phyloP scores from a whole-genome alignment of 2,888 invertebrate species.

The Entomobrya proxima region DNA sequence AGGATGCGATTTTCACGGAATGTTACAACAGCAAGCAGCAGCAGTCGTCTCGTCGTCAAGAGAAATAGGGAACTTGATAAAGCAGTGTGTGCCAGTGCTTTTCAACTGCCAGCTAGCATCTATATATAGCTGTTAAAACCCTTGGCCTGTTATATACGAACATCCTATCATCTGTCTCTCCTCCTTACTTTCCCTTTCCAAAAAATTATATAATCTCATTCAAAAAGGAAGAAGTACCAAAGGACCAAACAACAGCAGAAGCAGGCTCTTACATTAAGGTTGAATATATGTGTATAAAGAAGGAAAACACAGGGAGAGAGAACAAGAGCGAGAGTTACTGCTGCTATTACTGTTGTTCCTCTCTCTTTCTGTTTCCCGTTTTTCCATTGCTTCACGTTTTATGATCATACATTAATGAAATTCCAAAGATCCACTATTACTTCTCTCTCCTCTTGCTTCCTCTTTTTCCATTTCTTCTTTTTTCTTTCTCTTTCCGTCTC shows the following conservation, averaged over 20 bases:
- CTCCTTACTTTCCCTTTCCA: conserved; percentile 15
- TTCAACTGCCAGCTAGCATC: background rate
- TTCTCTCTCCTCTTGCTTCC: conserved; percentile 21
- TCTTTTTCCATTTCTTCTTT: background rate
- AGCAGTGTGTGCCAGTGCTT: background rate
- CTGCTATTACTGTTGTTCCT: conserved; percentile 30
- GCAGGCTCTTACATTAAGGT: background rate
- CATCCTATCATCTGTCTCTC: conserved; percentile 7
- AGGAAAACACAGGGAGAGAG: background rate
- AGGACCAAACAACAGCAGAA: background rate
- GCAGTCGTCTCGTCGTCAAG: background rate
- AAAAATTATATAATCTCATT: conserved; percentile 32
- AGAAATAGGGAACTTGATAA: conserved; percentile 21
- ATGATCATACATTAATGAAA: conserved; percentile 69
- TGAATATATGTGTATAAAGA: conserved; percentile 4
- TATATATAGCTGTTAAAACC: background rate
- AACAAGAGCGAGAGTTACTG: conserved; percentile 21
- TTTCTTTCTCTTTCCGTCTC: conserved; percentile 4
- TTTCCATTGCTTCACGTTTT: conserved; percentile 59
- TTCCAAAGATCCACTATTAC: conserved; percentile 61
- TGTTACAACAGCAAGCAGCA: conserved; percentile 41
- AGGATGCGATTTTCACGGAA: conserved; percentile 64
- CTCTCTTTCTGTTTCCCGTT: conserved; percentile 38
- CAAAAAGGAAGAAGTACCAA: background rate
- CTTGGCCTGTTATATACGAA: background rate